These are phyloP conservation scores for Trypoxylus dichotomus DNA, from an alignment of 1,140 invertebrate species.

Conservation along the genomic window DNA sequence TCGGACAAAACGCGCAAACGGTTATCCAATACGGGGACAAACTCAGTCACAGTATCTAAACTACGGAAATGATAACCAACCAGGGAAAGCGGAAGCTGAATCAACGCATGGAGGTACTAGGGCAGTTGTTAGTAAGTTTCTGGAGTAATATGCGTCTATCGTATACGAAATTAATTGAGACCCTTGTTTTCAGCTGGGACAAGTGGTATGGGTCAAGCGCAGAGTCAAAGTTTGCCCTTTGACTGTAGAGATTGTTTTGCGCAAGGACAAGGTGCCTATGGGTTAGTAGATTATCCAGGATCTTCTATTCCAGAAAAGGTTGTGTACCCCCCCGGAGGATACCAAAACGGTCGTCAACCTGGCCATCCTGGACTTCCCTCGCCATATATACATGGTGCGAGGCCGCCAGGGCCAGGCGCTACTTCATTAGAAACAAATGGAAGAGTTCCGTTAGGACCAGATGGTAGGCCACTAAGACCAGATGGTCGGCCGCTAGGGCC, in stretches of 20 bases:
- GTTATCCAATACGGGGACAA: constrained; percentile 60
- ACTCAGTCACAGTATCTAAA: constrained; percentile 81
- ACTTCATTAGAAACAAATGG: constrained; percentile 32
- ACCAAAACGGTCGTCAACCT: neutral
- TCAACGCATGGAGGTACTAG: constrained; percentile 70
- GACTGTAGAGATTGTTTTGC: constrained; percentile 48
- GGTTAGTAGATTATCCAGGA: neutral
- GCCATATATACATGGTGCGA: too few species aligned
- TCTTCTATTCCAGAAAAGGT: neutral
- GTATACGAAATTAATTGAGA: neutral
- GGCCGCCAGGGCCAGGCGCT: constrained; percentile 31
- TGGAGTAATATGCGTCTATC: neutral
- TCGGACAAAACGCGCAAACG: neutral
- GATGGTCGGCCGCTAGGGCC: neutral
- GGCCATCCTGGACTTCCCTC: too few species aligned
- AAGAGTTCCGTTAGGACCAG: neutral
- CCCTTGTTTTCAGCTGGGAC: constrained; percentile 38
- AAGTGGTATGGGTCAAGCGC: constrained; percentile 79
- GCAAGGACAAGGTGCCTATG: neutral
- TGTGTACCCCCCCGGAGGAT: neutral
- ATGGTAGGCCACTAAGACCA: neutral
- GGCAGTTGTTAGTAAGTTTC: constrained; percentile 74
- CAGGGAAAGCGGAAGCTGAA: constrained; percentile 76
- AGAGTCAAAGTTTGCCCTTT: constrained; percentile 63
- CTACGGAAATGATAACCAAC: constrained; percentile 59